Base-by-base conservation (phyloP, 1,140 invertebrate genomes). In the Drosophila pectinifera region DNA sequence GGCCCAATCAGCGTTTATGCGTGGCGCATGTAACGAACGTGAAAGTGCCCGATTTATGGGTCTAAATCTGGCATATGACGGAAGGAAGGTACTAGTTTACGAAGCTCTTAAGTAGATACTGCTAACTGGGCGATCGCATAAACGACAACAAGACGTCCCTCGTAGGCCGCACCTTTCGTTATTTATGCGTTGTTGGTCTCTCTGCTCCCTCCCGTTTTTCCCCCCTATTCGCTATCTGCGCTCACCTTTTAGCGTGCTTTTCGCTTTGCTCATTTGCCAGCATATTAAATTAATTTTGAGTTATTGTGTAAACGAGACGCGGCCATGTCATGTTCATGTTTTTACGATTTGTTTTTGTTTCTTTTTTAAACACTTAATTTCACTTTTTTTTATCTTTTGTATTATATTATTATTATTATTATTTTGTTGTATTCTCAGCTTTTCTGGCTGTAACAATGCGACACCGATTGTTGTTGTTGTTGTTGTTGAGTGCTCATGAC, bases 281-380 rank as follows among this genome's bases (percentile, higher is more conserved):
- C 84, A 89, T 89, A 78, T 89, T 89, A 74, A 88, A 89, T 88
- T 88, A 88, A 78, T 89, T 88, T 76, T 73, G 76, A 89, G 80
- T 89, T 89, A 77, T 88, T 88, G 80, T 88, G 85, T 84, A 88
- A 88, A 89, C 80, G 84, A 84, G 80, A 80, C 84, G 80, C 67
- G 76, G 77, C 61, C 67, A 86, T 86, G 83, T 79, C 83, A 83
- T 83, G 64, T 82, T 86, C 72, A 38, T 86, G 74, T 46, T 73
- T 56, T 79, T 63, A 74, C 55, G 62, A 43, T 59, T 56, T 74
- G 24, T 42, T 55, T 45, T 38, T 63, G 38, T 78, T 41, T 36
- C 31, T 31, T 76, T 81, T 70, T 68, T 55, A 76, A 82, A 43
- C 86, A 90, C 81, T 90, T 90, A 85, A 90, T 90, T 90, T 90